A percentile compares a stretch with the other conserved stretches of the same genome.
phyloP scores from a whole-genome alignment of 2,797 vertebrate genomes.

The Etheostoma nigrum region DNA sequence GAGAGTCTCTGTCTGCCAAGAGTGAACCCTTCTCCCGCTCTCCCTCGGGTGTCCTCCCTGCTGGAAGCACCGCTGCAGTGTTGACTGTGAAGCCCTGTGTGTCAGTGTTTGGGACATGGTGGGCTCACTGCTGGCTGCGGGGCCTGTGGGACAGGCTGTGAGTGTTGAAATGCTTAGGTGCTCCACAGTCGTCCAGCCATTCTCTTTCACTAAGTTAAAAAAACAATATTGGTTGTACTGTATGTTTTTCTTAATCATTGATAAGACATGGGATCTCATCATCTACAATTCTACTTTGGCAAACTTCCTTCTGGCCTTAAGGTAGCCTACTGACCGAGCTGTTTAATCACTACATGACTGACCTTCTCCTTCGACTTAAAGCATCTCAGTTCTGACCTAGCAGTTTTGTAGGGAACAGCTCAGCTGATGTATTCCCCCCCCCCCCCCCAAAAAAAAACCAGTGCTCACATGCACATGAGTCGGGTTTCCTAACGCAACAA shows the following conservation, averaged over 20 bases:
- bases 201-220: slow-evolving; percentile 53
- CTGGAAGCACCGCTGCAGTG: slow-evolving; percentile 67
- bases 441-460: neutral
- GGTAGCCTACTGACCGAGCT: slow-evolving; percentile 54
- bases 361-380: slow-evolving; percentile 30
- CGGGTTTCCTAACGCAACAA: slow-evolving; percentile 40
- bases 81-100: slow-evolving; percentile 58
- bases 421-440: neutral
- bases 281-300: slow-evolving; percentile 54
- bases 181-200: slow-evolving; percentile 60
- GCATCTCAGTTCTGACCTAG: slow-evolving; percentile 16
- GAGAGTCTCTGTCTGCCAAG: slow-evolving; percentile 53
- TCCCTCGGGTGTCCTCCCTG: slow-evolving; percentile 46
- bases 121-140: slow-evolving; percentile 55
- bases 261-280: slow-evolving; percentile 38
- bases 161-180: slow-evolving; percentile 71
- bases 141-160: slow-evolving; percentile 57
- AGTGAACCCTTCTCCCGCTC: slow-evolving; percentile 38
- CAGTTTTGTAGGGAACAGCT: slow-evolving; percentile 36
- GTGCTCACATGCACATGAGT: slow-evolving; percentile 31
- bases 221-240: slow-evolving; percentile 47
- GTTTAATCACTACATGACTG: slow-evolving; percentile 22
- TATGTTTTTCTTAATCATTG: slow-evolving; percentile 51
- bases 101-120: slow-evolving; percentile 52
- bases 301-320: slow-evolving; percentile 73